Base-by-base conservation (phyloP, 1,140 invertebrate genomes). In the Meloidogyne floridensis region DNA sequence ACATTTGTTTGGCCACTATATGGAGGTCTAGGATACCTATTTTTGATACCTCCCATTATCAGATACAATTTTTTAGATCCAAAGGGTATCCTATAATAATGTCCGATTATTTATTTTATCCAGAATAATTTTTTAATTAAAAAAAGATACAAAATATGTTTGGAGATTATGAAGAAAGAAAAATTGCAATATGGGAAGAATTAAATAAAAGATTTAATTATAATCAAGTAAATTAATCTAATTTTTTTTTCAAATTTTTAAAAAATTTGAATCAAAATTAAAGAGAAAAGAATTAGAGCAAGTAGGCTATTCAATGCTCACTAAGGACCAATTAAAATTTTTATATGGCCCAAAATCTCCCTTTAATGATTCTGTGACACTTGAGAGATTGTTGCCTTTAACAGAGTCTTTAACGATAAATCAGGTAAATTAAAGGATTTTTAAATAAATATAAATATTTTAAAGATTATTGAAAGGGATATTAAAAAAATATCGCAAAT, bases 301-400 rank as follows among this genome's bases (percentile, higher is more conserved):
- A 3, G 82, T 87, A 2, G 85, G 85, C 6, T 84, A 87, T 72
- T 56, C 77, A 7, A 43, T 75, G 18, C 70, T 86, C 6, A 84
- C 18, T 18, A 43, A 51, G 15, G 77, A 73, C 5, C 85, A 86
- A 76, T 51, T 86, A 13, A 59, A 82, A 15, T 18, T 87, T 3
- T 70, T 86, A 18, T 86, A 86, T 75, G 85, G 85, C 2, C 85
- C 85, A 11, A 10, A 53, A 9, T 86, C 85, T 2, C 86, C 86
- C 32, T 86, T 84, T 59, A 86, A 86, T 76, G 77, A 87, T 18
- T 78, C 71, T 43, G 47, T 82, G 53, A 72, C 84, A 18, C 82
- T 85, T 32, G 20, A 51, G n/a, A 47, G 86, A n/a, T 70, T 86
- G 10, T 56, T 53, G 72, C 74, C 54, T 47, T 77, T 79, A 82